Conservation (phyloP, 1,140 invertebrate genomes). For the Geopemphigus sp. region DNA sequence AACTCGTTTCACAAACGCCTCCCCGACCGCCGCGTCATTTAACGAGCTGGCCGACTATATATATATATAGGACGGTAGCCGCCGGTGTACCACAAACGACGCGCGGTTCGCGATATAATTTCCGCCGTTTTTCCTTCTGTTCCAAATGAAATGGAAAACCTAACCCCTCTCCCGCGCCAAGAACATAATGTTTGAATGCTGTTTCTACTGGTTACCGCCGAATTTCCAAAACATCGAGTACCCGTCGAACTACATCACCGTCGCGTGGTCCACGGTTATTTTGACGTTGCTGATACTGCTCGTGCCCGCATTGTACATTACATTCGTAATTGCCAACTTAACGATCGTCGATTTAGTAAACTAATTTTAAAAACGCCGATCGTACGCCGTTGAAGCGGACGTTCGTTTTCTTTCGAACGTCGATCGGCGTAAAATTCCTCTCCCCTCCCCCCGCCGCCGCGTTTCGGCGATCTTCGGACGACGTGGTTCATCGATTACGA, state of each 20-base stretch:
- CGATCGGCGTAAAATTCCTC: no score
- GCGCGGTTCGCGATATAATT: neutral
- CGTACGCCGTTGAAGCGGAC: no score
- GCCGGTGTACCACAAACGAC: no score
- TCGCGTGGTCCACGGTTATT: neutral
- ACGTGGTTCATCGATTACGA: no score
- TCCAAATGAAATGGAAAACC: neutral
- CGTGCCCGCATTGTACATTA: neutral
- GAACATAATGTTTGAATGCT: constrained; percentile 5
- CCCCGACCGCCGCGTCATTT: no score
- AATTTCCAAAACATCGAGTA: constrained; percentile 9
- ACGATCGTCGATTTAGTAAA: neutral
- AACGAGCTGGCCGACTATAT: no score
- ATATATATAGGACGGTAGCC: no score
- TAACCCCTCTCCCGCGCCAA: neutral
- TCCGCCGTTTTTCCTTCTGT: neutral
- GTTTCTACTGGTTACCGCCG: constrained; percentile 11
- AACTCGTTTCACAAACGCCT: no score
- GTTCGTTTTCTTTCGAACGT: no score
- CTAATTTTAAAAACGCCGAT: neutral
- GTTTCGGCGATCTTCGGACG: no score
- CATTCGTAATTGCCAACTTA: no score
- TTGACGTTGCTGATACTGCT: neutral
- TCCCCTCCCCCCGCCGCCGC: no score
- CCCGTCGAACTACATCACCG: neutral